These are phyloP conservation scores for Atherinomorus stipes DNA, from an alignment of 2,113 vertebrate genomes.

Conservation along the genomic window DNA sequence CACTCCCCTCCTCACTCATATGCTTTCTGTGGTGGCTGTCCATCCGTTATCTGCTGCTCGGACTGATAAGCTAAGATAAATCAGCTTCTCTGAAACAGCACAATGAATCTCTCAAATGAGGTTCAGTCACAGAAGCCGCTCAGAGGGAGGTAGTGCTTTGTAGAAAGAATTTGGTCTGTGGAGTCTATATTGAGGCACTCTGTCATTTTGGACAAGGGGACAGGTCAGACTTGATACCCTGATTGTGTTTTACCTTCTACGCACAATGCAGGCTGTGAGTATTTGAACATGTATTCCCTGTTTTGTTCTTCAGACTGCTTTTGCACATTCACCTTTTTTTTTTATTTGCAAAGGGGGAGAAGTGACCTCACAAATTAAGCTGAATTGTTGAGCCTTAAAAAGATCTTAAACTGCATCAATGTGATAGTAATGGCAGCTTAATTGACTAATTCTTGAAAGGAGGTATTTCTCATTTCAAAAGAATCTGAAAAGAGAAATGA, in stretches of 20 bases:
- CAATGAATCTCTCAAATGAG: constrained; percentile 72
- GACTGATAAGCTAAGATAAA: constrained; percentile 60
- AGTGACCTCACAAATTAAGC: not conserved
- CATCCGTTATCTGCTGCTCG: constrained; percentile 19
- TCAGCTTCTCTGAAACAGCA: constrained; percentile 58
- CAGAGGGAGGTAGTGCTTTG: constrained; percentile 60
- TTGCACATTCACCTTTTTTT: not conserved
- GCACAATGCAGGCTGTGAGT: not conserved
- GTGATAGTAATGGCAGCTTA: no score
- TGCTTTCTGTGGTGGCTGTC: constrained; percentile 37
- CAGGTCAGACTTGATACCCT: constrained; percentile 41
- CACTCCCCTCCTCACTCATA: not conserved
- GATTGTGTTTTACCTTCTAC: constrained; percentile 13
- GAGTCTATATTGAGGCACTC: constrained; percentile 67
- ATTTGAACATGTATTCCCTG: not conserved
- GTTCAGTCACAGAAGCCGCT: constrained; percentile 50
- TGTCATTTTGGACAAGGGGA: constrained; percentile 61
- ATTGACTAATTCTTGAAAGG: no score
- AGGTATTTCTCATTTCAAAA: no score
- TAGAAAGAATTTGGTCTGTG: constrained; percentile 55
- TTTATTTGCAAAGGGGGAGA: no score
- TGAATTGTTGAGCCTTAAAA: not conserved
- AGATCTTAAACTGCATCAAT: no score
- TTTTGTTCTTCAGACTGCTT: constrained; percentile 1
- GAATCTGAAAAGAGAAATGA: not conserved